Base-by-base conservation (phyloP, 2,888 invertebrate species). In the Tetropium fuscum region DNA sequence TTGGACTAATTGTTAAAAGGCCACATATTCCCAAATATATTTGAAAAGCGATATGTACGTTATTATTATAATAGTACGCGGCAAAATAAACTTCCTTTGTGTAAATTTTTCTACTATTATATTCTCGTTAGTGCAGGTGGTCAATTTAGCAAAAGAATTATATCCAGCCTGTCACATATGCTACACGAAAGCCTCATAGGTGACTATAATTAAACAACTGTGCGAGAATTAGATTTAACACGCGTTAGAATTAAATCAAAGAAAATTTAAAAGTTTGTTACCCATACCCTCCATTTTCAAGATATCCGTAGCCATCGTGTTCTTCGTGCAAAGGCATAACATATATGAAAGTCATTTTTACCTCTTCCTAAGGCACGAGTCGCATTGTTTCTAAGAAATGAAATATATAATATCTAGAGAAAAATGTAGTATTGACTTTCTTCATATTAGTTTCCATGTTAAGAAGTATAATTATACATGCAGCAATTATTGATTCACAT, bases 341-440 rank as follows among this genome's bases (percentile, higher is more conserved):
- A 63, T 81, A 80, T 67, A 82, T 82, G 71, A 79, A 82, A 61
- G 82, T 82, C 82, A 82, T 82, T 71, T 77, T 78, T 43, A 11
- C 30, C 20, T 27, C 32, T 15, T 49, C 20, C 43, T 18, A 45
- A 45, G 13, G 34, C 27, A 48, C 16, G 32, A 18, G 8, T 30
- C 16, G 15, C 18, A 40, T 10, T 40, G 1, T 16, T 34, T 34
- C 34, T 34, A 15, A 19, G 16, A 19, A 38, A n/a, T n/a, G n/a
- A n/a, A n/a, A n/a, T n/a, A n/a, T n/a, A n/a, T n/a, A n/a, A n/a
- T n/a, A n/a, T n/a, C n/a, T n/a, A 13, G 8, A 20, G 8, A 25
- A 43, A 43, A 25, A 10, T 10, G 7, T 43, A 22, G 8, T 13
- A 43, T 22, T 25, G 13, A 25, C 13, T 22, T 18, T 43, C 41